phyloP scores from a whole-genome alignment of 2,797 vertebrate species.

The Scolopax rusticola region DNA sequence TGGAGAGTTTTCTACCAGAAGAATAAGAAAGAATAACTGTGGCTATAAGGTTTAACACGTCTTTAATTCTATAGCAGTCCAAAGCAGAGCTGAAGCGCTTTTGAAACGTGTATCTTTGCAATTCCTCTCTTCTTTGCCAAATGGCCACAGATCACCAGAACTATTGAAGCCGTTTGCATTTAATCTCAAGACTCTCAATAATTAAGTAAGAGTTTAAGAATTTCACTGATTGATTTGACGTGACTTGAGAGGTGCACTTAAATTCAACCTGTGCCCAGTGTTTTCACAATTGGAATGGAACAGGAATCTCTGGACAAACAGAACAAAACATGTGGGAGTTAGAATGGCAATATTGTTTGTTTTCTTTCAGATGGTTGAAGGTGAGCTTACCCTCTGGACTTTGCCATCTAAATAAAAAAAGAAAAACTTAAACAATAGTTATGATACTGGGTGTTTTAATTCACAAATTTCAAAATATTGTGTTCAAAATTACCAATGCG shows the following conservation, averaged over 20 bases:
- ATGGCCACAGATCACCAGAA: not conserved
- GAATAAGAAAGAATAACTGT: not conserved
- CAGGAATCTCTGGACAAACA: not conserved
- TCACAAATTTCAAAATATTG: not conserved
- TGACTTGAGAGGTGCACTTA: not conserved
- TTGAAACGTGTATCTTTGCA: not conserved
- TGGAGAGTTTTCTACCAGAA: not conserved
- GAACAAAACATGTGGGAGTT: fast-evolving
- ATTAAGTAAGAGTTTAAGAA: not conserved
- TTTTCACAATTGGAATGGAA: not conserved
- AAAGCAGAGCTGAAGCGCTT: not conserved
- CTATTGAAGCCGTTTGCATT: not conserved
- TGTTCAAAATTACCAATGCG: not conserved
- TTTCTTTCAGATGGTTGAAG: not conserved
- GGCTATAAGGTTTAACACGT: not conserved
- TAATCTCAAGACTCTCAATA: not conserved
- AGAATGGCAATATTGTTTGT: not conserved
- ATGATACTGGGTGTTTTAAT: not conserved
- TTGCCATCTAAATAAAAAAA: not conserved
- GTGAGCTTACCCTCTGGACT: not conserved
- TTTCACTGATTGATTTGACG: not conserved
- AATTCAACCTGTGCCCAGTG: not conserved
- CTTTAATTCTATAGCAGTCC: not conserved
- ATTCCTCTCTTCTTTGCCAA: not conserved
- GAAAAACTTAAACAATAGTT: not conserved